Conservation (phyloP, 2,113 vertebrate genomes). For the Copsychus sechellarum region DNA sequence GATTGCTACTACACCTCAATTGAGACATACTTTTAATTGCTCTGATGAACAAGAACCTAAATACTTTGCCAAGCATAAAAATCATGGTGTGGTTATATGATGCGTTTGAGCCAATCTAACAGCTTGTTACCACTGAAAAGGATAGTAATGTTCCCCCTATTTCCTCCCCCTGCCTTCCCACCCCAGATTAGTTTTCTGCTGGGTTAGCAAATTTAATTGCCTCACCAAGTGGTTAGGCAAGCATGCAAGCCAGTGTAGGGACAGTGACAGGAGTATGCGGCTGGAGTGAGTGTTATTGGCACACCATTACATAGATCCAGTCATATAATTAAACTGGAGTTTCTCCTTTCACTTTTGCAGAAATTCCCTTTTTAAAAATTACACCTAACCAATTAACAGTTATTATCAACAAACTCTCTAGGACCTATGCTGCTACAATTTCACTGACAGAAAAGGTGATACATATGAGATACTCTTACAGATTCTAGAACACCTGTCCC, state of each 20-base stretch:
- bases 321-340: neutral
- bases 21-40: slow-evolving; percentile 43
- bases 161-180: slow-evolving; percentile 56
- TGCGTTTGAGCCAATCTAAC: slow-evolving; percentile 63
- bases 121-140: slow-evolving; percentile 61
- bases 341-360: neutral
- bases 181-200: slow-evolving; percentile 66
- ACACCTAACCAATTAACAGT: neutral
- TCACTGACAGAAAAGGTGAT: neutral
- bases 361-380: neutral
- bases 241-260: slow-evolving; percentile 19
- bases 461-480: neutral
- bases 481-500: neutral
- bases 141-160: slow-evolving; percentile 31
- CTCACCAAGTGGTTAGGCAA: slow-evolving; percentile 44
- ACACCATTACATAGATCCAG: neutral
- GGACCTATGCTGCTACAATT: neutral
- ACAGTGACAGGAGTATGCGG: slow-evolving; percentile 20
- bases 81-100: slow-evolving; percentile 6
- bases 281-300: slow-evolving; percentile 20
- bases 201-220: slow-evolving; percentile 69
- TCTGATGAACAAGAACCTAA: slow-evolving; percentile 39
- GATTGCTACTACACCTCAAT: neutral
- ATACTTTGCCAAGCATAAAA: slow-evolving; percentile 58
- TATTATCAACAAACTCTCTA: neutral